Conservation (phyloP, 2,113 vertebrate species). For the Trinectes maculatus region DNA sequence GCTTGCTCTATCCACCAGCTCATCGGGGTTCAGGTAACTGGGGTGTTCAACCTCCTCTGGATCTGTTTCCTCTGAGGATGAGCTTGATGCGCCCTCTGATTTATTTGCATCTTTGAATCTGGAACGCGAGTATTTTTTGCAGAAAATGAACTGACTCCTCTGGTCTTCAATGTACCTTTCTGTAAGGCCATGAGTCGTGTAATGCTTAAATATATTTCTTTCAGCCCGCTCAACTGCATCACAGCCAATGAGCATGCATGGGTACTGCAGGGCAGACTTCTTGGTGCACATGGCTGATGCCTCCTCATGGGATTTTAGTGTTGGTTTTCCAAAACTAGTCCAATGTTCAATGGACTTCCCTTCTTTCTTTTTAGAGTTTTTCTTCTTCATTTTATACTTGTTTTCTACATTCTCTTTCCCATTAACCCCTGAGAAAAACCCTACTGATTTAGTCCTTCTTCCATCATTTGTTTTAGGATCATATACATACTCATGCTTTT, state of each 20-base stretch:
- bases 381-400: slow-evolving; percentile 83
- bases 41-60: slow-evolving; percentile 75
- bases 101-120: slow-evolving; percentile 80
- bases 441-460: slow-evolving; percentile 76
- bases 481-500: slow-evolving; percentile 94
- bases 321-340: slow-evolving; percentile 81
- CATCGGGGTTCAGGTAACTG: slow-evolving; percentile 55
- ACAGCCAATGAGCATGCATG: slow-evolving; percentile 97
- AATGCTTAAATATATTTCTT: slow-evolving; percentile 94
- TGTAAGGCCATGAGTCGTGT: slow-evolving; percentile 94
- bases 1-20: slow-evolving; percentile 37
- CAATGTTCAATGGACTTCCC: slow-evolving; percentile 77
- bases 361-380: slow-evolving; percentile 80
- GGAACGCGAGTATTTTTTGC: slow-evolving; percentile 84
- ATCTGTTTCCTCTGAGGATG: slow-evolving; percentile 63
- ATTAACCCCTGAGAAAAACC: slow-evolving; percentile 52
- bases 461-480: slow-evolving; percentile 89
- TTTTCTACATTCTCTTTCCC: slow-evolving; percentile 88
- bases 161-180: slow-evolving; percentile 93
- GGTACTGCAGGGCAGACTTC: slow-evolving; percentile 90
- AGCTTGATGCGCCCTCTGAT: slow-evolving; percentile 66
- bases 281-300: slow-evolving; percentile 92
- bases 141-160: slow-evolving; percentile 93
- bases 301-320: slow-evolving; percentile 90
- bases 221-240: slow-evolving; percentile 92